These are phyloP conservation scores for Labeo calbasu DNA, from an alignment of 2,797 vertebrate species.

Conservation along the genomic window DNA sequence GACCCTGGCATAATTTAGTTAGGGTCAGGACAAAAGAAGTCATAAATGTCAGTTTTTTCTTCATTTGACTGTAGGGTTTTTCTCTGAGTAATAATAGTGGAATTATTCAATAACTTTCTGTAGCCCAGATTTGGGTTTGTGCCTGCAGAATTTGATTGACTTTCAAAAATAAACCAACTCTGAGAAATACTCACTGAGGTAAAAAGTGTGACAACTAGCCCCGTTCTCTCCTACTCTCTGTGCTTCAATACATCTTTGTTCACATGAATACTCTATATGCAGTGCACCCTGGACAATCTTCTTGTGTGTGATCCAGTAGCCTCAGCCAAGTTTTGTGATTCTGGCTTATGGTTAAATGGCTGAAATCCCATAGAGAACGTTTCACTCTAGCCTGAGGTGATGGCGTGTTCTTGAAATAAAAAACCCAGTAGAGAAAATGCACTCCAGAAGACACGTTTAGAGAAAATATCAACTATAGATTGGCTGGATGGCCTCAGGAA, in stretches of 20 bases:
- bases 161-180: neutral
- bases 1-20: neutral
- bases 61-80: neutral
- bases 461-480: conserved; percentile 64
- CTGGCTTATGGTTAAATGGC: conserved; percentile 58
- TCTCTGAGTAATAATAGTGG: neutral
- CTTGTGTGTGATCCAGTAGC: conserved; percentile 56
- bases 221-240: neutral
- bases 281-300: neutral
- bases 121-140: neutral
- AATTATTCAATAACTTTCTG: neutral
- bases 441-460: conserved; percentile 74
- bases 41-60: neutral
- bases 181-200: neutral
- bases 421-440: conserved; percentile 75
- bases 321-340: conserved; percentile 51
- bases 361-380: conserved; percentile 72
- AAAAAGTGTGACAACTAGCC: conserved; percentile 23
- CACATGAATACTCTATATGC: neutral
- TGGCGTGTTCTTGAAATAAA: conserved; percentile 67
- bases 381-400: conserved; percentile 68
- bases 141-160: neutral
- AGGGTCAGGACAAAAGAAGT: no score
- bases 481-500: conserved; percentile 69
- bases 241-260: neutral